Conservation (phyloP, 1,140 invertebrate genomes). For the Diplogasteroides magnus region DNA sequence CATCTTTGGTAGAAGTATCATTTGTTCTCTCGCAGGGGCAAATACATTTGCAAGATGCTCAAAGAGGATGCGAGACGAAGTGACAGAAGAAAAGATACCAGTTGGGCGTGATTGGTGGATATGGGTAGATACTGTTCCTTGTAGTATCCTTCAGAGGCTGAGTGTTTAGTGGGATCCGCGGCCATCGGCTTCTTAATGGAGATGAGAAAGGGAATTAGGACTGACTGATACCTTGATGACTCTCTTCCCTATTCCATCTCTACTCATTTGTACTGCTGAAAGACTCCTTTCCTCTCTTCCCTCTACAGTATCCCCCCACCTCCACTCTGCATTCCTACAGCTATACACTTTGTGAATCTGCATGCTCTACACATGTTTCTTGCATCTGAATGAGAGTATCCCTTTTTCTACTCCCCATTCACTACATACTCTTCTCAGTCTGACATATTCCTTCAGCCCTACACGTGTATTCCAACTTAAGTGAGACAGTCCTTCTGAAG, state of each 20-base stretch:
- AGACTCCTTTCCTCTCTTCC: not conserved
- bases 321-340: slow-evolving; percentile 1
- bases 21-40: not conserved
- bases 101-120: not conserved
- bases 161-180: not conserved
- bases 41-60: not conserved
- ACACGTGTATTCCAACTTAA: slow-evolving; percentile 7
- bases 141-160: not conserved
- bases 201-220: too few species aligned
- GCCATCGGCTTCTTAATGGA: too few species aligned
- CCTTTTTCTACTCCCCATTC: not conserved
- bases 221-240: too few species aligned
- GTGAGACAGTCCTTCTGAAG: slow-evolving; percentile 14
- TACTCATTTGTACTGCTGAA: slow-evolving; percentile 3
- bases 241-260: slow-evolving; percentile 3
- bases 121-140: too few species aligned
- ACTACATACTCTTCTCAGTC: not conserved
- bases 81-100: not conserved
- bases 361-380: slow-evolving; percentile 9
- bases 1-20: slow-evolving; percentile 4
- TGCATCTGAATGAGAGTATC: not conserved
- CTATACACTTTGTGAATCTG: slow-evolving; percentile 1
- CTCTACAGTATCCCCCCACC: too few species aligned
- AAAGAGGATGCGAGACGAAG: not conserved
- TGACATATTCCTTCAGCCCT: not conserved